These are phyloP conservation scores for Nebria brevicollis DNA, from an alignment of 2,888 invertebrate genomes.

Conservation along the genomic window DNA sequence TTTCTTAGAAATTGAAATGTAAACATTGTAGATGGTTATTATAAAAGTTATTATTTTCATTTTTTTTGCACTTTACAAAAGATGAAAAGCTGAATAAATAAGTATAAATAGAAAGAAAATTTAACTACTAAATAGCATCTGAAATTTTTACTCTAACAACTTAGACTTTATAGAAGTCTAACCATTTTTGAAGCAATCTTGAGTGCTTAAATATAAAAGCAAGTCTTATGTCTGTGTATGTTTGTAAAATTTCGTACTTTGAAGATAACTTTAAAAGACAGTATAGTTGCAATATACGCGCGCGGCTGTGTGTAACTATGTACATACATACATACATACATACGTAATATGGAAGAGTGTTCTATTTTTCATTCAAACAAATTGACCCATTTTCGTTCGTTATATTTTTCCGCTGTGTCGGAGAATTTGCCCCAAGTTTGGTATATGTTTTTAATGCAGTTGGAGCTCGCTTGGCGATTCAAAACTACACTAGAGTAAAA, in stretches of 20 bases:
- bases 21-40: background rate
- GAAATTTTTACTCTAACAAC: no score
- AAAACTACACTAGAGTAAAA: no score
- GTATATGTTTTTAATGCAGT: background rate
- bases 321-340: no score
- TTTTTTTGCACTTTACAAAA: no score
- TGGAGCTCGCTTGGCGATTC: background rate
- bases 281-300: background rate
- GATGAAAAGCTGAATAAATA: no score
- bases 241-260: background rate
- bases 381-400: background rate
- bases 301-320: background rate
- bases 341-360: background rate
- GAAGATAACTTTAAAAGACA: background rate
- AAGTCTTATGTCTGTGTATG: no score
- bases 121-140: no score
- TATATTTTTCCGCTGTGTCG: constrained; percentile 1
- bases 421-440: background rate
- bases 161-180: no score
- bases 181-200: no score
- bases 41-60: background rate
- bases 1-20: background rate
- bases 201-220: no score
- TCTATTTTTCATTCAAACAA: background rate
- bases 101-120: no score